These are phyloP conservation scores for Uropsilus gracilis DNA, from an alignment of 2,113 vertebrate genomes.

Conservation along the genomic window DNA sequence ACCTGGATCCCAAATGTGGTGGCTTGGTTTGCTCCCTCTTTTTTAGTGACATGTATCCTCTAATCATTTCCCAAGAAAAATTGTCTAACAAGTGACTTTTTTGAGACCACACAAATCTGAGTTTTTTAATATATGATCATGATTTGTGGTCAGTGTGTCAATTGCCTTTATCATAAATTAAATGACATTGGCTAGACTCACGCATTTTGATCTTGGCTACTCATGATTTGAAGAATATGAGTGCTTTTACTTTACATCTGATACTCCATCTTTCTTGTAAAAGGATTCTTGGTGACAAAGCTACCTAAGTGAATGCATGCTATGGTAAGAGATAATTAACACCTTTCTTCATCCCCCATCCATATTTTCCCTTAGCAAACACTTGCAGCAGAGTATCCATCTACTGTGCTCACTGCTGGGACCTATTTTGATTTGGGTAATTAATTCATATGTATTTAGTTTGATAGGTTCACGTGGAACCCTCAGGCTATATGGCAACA, in stretches of 20 bases:
- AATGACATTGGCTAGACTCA: background rate
- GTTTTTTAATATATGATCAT: background rate
- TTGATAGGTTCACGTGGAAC: constrained; percentile 72
- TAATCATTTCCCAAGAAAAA: background rate
- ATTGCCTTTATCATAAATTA: background rate
- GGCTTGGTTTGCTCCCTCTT: background rate
- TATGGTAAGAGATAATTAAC: background rate
- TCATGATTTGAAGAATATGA: background rate
- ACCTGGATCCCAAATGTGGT: background rate
- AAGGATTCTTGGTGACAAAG: constrained; percentile 13
- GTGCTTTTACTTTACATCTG: background rate
- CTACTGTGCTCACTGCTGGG: background rate
- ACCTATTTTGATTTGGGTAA: constrained; percentile 61
- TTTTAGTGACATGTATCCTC: background rate
- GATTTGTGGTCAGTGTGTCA: background rate
- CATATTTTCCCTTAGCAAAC: constrained; percentile 2
- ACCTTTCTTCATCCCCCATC: background rate
- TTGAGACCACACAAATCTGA: background rate
- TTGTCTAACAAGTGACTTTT: background rate
- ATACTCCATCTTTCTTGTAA: background rate
- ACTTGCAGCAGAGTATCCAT: background rate
- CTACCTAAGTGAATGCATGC: background rate
- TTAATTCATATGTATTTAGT: constrained; percentile 67
- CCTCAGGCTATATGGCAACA: constrained; percentile 65
- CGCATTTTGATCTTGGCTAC: background rate